Base-by-base conservation (phyloP, 2,797 vertebrate species). In the Scolopax rusticola region DNA sequence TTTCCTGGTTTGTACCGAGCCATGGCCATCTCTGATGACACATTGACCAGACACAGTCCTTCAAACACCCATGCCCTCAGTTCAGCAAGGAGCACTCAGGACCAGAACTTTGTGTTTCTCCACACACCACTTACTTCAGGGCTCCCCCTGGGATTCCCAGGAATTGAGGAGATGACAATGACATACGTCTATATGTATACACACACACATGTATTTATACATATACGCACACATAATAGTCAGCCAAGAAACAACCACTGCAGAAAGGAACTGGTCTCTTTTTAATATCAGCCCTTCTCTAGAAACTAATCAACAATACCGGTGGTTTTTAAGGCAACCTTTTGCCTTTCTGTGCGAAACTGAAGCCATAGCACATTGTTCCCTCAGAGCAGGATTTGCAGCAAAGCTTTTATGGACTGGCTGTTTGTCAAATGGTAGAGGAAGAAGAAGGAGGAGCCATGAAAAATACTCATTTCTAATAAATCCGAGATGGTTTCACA, bases 401-500 rank as follows among this genome's bases (percentile, higher is more conserved):
- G 83, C 17, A 90, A 76, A 94, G 81, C 65, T 93, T 77, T 88
- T 27, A 68, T 14, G 48, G 64, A 73, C 51, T 57, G 28, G 67
- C 70, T 85, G 36, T 27, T 81, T 65, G 63, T 74, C 60, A 91
- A 96, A 86, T 73, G 11, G 51, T 36, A 70, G 50, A 41, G n/a
- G 15, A 95, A 76, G 76, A 93, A 67, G 47, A 85, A 68, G n/a
- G 43, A 96, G 45, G 67, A 95, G 74, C 53, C 81, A 89, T 32
- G 76, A 94, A 95, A 97, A 95, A 90, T 73, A 94, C 87, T 89
- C 25, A 89, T 96, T 94, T 94, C 80, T 95, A 95, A 95, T 96
- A 97, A 94, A 97, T 97, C 63, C 0, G 56, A 87, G 87, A 90
- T 88, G 63, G 32, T 93, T 95, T 96, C 95, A 95, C 91, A 95